phyloP scores from a whole-genome alignment of 2,888 invertebrate genomes.

The Drosophila setosimentum region DNA sequence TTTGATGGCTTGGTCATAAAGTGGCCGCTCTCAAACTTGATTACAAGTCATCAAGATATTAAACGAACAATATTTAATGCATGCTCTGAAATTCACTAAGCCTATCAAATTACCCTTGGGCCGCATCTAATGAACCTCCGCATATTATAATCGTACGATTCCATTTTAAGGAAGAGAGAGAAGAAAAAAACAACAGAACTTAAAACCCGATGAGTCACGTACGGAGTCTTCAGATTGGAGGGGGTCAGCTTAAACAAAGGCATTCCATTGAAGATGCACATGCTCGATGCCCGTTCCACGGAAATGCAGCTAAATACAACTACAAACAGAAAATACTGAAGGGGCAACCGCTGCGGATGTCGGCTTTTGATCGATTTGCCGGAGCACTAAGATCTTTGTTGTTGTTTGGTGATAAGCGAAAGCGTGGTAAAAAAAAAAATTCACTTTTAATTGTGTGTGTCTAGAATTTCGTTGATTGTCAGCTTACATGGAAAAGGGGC shows the following conservation, averaged over 20 bases:
- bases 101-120: constrained; percentile 59
- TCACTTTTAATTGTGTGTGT: constrained; percentile 60
- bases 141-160: constrained; percentile 39
- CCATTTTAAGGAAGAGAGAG: constrained; percentile 33
- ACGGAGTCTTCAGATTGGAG: constrained; percentile 29
- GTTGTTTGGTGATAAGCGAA: constrained; percentile 67
- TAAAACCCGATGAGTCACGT: constrained; percentile 69
- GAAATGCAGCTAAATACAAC: constrained; percentile 46
- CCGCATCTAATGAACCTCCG: constrained; percentile 66
- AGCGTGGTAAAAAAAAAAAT: constrained; percentile 59
- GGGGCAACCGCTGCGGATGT: constrained; percentile 38
- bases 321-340: background rate
- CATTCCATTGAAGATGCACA: constrained; percentile 74
- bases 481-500: constrained; percentile 25
- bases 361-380: constrained; percentile 72
- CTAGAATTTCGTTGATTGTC: constrained; percentile 54
- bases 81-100: constrained; percentile 17
- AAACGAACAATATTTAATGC: constrained; percentile 61
- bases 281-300: constrained; percentile 33
- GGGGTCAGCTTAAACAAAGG: constrained; percentile 61
- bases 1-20: constrained; percentile 51
- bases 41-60: constrained; percentile 54
- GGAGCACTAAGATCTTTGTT: constrained; percentile 53
- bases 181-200: constrained; percentile 15
- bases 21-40: constrained; percentile 39